Evolutionary conservation across 2,113 vertebrate species (phyloP).

Genomic region (Barbus barbus): DNA sequence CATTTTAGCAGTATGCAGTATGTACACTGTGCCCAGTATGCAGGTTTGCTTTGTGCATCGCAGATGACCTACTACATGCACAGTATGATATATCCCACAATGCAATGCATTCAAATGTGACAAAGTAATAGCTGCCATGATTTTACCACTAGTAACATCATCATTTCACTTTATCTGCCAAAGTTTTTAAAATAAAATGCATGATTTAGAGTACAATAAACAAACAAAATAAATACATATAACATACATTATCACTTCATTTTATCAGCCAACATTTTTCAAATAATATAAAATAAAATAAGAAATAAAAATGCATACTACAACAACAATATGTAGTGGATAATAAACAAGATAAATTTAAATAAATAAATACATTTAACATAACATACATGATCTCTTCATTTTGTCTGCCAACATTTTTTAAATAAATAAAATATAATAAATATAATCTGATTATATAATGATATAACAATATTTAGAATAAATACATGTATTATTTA

Average conservation of each 20-base stretch:
- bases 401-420: background rate
- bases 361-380: background rate
- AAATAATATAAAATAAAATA: background rate
- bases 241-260: background rate
- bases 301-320: background rate
- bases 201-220: background rate
- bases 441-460: background rate
- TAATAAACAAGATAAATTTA: background rate
- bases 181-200: background rate
- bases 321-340: background rate
- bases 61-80: background rate
- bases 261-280: background rate
- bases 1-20: background rate
- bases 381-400: background rate
- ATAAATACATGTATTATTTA: background rate
- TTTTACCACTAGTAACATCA: background rate
- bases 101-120: background rate
- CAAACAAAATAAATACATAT: background rate
- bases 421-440: background rate
- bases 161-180: background rate
- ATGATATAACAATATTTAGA: too few species aligned
- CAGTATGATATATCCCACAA: too few species aligned
- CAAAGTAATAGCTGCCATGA: too few species aligned
- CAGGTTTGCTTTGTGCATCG: background rate
- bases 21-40: background rate